Evolutionary conservation across 2,888 invertebrate species (phyloP), one percentile per base, ranked within the genome.

Genomic region (Brachypterus glaber): DNA sequence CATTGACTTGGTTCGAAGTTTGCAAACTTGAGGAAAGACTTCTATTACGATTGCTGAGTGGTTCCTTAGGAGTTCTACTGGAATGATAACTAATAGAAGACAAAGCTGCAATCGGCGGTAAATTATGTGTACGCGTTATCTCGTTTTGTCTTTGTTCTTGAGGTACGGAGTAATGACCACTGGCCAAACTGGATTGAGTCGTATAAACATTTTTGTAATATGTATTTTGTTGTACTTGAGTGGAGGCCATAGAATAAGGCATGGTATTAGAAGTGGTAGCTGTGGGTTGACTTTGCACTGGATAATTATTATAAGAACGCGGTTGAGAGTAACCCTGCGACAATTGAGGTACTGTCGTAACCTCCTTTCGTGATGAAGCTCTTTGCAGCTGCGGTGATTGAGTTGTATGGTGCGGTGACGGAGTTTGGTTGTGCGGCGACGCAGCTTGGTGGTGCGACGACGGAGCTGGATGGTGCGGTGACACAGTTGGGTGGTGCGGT

Each of bases 41-140:
- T 40, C 49, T 47, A 14, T 47, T 42, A 41, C 50, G 53, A 15
- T 48, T 30, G 35, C 39, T 46, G 11, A 43, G 36, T 13, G 55
- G 49, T 37, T 66, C 63, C 27, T 61, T 49, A 24, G 51, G 53
- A 42, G 46, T 58, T 48, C 68, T 59, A 52, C 59, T 67, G 47
- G 67, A 62, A 59, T 69, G 68, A 47, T 70, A 70, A 49, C 56
- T 60, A 33, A 50, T 46, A 26, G 65, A 63, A 17, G 71, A 68
- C 13, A 71, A 54, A 1, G 69, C 63, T n/a, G 69, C 71, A 27
- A 71, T 70, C 2, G 71, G 70, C 14, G 72, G 71, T 35, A 72
- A 54, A 50, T 71, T 71, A 54, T 72, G 72, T 31, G 67, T 66
- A 14, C 62, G 64, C 40, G 56, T 52, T 33, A 55, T 51, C 9